These are phyloP conservation scores for Chondrilla cf. caribensis DNA, from an alignment of 37 sponge, comb jelly and placozoan species.

Conservation along the genomic window DNA sequence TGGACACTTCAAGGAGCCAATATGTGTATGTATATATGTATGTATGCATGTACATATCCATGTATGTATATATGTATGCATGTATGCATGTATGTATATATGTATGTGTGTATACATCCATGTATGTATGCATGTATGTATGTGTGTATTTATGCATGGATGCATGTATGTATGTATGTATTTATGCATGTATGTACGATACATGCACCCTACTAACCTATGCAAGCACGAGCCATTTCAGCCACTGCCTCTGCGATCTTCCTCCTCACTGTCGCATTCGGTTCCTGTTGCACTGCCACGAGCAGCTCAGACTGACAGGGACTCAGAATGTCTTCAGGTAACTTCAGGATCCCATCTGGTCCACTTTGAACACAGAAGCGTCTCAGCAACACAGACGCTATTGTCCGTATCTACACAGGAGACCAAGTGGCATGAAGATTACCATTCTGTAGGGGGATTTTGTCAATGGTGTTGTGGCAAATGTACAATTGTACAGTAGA, in stretches of 20 bases:
- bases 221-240: conserved; percentile 85
- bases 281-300: conserved; percentile 54
- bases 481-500: too few relatives aligned
- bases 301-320: conserved; percentile 66
- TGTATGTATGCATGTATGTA: not conserved
- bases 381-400: conserved; percentile 72
- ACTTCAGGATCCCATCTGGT: conserved; percentile 41
- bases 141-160: not conserved
- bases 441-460: too few relatives aligned
- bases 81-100: not conserved
- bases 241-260: conserved; percentile 95
- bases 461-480: too few relatives aligned
- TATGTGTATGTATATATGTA: too few relatives aligned
- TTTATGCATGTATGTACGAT: not conserved
- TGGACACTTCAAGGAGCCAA: too few relatives aligned
- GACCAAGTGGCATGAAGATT: not conserved
- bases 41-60: not conserved
- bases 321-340: conserved; percentile 36
- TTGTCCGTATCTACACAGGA: conserved; percentile 38
- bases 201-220: conserved; percentile 44
- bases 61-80: not conserved
- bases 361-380: conserved; percentile 18
- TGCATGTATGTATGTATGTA: not conserved
- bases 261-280: conserved; percentile 41
- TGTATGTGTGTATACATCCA: not conserved